A percentile compares a stretch with the other conserved stretches of the same genome.
Conservation (phyloP, 2,888 invertebrate species). For the Sialis fuliginosa region DNA sequence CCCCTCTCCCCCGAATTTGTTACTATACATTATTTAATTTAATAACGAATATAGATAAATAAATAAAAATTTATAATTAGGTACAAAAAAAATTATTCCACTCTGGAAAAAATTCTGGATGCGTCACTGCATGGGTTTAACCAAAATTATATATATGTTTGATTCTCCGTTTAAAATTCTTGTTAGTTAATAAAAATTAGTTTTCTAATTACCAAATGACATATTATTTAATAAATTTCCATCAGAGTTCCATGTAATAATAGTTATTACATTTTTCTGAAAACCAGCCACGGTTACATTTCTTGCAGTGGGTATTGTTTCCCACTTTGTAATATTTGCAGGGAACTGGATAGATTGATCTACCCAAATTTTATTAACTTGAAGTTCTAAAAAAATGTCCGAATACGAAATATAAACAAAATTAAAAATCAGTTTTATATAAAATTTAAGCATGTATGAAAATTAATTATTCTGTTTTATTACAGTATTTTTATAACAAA, state of each 20-base stretch:
- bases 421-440: not conserved
- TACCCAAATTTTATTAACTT: constrained; percentile 12
- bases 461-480: no score
- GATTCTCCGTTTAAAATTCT: no score
- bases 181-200: not conserved
- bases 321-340: constrained; percentile 13
- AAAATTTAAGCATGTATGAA: no score
- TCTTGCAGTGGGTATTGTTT: constrained; percentile 12
- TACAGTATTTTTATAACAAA: not conserved
- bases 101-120: no score
- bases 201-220: not conserved
- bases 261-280: not conserved
- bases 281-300: constrained; percentile 12
- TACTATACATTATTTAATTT: no score
- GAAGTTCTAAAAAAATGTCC: constrained; percentile 12
- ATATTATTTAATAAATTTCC: not conserved
- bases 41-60: no score
- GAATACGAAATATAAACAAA: not conserved
- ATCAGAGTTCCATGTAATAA: constrained; percentile 1
- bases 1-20: no score
- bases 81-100: no score
- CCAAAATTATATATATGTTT: no score
- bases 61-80: no score
- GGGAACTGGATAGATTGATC: constrained; percentile 11
- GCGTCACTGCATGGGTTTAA: no score